Conservation (phyloP, 2,888 invertebrate species). For the Pegoplata infirma region DNA sequence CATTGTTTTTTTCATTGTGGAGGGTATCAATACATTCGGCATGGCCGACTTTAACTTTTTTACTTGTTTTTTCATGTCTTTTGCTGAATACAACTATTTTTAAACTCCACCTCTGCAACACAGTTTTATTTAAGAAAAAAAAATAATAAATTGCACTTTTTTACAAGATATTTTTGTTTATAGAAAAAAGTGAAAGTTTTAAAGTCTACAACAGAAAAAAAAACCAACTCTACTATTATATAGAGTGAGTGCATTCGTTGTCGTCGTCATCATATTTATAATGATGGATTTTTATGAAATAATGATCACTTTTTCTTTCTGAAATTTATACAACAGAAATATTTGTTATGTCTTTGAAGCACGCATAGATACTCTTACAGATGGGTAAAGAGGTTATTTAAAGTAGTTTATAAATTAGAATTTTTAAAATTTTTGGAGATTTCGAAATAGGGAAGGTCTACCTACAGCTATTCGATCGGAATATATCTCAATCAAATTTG, state of each 20-base stretch:
- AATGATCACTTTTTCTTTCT: not conserved
- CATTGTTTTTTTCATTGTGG: too few relatives aligned
- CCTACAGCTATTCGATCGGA: too few relatives aligned
- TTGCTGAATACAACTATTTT: conserved; percentile 14
- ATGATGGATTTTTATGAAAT: not conserved
- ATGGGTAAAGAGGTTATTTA: not conserved
- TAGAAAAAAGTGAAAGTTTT: conserved; percentile 58
- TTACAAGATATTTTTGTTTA: conserved; percentile 36
- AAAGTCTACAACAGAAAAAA: too few relatives aligned
- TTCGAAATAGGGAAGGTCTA: too few relatives aligned
- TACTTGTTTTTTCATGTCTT: too few relatives aligned
- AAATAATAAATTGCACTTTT: conserved; percentile 52
- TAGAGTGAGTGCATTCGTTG: not conserved
- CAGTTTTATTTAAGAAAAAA: not conserved
- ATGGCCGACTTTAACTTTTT: too few relatives aligned
- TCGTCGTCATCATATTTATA: not conserved
- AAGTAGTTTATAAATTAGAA: not conserved
- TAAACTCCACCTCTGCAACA: conserved; percentile 39
- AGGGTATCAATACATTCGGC: too few relatives aligned
- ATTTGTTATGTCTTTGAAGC: not conserved
- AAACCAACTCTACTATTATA: not conserved
- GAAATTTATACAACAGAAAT: too few relatives aligned
- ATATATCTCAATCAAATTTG: too few relatives aligned
- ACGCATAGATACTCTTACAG: not conserved
- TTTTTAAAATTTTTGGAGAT: not conserved